Evolutionary conservation across 1,140 invertebrate species (phyloP).

Genomic region (Aphis craccivora): DNA sequence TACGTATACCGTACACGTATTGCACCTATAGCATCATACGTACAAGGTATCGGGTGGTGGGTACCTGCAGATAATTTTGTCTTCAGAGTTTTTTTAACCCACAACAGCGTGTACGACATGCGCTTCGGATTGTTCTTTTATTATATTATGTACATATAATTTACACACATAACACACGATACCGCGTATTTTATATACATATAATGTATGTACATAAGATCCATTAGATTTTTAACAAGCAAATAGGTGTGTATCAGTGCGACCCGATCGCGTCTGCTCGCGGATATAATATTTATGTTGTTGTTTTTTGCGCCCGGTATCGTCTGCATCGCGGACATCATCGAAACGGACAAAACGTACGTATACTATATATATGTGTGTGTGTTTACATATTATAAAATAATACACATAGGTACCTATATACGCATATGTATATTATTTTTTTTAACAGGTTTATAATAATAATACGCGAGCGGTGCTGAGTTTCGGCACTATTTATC

Average conservation of each 20-base stretch:
- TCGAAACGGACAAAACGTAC: background rate
- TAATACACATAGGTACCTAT: background rate
- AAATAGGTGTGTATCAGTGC: background rate
- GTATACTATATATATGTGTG: background rate
- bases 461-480: background rate
- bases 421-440: background rate
- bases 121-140: slow-evolving; percentile 8
- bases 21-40: background rate
- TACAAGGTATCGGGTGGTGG: too few relatives aligned
- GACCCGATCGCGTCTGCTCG: background rate
- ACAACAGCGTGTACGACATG: background rate
- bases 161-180: background rate
- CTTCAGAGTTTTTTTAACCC: background rate
- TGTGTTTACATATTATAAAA: background rate
- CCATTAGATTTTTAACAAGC: slow-evolving; percentile 35
- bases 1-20: background rate
- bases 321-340: slow-evolving; percentile 16
- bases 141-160: background rate
- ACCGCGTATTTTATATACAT: background rate
- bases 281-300: slow-evolving; percentile 40
- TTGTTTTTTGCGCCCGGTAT: slow-evolving; percentile 17
- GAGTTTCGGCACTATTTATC: background rate
- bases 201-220: background rate
- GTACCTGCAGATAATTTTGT: background rate
- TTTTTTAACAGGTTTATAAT: slow-evolving; percentile 5